A percentile compares a stretch with the other conserved stretches of the same genome.
These are phyloP conservation scores for Sesia bembeciformis DNA, from an alignment of 2,888 invertebrate genomes.

Conservation along the genomic window DNA sequence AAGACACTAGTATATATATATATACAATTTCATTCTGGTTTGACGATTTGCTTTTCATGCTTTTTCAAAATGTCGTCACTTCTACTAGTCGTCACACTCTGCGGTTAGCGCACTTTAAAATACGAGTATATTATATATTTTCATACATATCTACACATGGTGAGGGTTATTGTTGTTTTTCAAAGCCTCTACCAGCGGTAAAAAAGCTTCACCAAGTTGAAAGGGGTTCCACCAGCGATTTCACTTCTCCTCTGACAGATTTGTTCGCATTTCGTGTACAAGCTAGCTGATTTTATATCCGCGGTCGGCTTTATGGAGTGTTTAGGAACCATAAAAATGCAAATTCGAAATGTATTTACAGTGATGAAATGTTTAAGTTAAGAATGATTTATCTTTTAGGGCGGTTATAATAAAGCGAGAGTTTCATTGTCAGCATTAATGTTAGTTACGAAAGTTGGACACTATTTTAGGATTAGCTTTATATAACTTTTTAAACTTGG, in stretches of 20 bases:
- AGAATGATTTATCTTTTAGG: slow-evolving; percentile 19
- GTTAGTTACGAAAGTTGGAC: neutral
- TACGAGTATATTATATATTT: slow-evolving; percentile 58
- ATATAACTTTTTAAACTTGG: neutral
- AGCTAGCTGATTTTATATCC: slow-evolving; percentile 42
- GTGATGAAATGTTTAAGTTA: slow-evolving; percentile 23
- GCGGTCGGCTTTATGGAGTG: slow-evolving; percentile 45
- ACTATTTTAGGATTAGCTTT: neutral
- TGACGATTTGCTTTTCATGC: too few species aligned
- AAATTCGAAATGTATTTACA: slow-evolving; percentile 31
- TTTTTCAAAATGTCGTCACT: too few species aligned
- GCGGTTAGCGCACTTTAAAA: slow-evolving; percentile 37
- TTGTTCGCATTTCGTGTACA: slow-evolving; percentile 33
- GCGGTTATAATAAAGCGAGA: slow-evolving; percentile 4
- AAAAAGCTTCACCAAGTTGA: slow-evolving; percentile 41
- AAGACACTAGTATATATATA: too few species aligned
- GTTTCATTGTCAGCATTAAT: slow-evolving; percentile 1
- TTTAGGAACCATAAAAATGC: slow-evolving; percentile 66
- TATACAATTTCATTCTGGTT: too few species aligned
- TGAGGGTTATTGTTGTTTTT: slow-evolving; percentile 68
- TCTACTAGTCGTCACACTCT: neutral
- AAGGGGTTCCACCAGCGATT: slow-evolving; percentile 40
- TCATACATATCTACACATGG: slow-evolving; percentile 43
- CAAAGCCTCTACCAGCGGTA: slow-evolving; percentile 43
- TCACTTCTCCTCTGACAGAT: slow-evolving; percentile 44